These are phyloP conservation scores for Orthonychiurus folsomi DNA, from an alignment of 2,888 invertebrate genomes.

Conservation along the genomic window DNA sequence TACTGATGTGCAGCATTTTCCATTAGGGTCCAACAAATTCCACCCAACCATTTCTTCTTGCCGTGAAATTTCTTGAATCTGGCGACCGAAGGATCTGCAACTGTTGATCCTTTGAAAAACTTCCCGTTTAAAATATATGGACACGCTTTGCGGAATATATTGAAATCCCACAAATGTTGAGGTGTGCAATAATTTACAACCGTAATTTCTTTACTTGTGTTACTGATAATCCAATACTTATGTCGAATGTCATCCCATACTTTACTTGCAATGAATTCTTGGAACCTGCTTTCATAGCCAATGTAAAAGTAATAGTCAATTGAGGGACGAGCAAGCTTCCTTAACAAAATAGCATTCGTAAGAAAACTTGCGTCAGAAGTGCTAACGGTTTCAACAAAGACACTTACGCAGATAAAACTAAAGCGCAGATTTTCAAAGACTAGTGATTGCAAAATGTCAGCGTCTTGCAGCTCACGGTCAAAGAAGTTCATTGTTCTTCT, in stretches of 20 bases:
- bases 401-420: neutral
- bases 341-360: neutral
- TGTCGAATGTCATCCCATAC: constrained; percentile 2
- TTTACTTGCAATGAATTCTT: neutral
- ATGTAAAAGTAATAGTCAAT: constrained; percentile 7
- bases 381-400: neutral
- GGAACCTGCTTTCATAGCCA: neutral
- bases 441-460: neutral
- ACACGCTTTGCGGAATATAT: neutral
- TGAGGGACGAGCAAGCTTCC: neutral
- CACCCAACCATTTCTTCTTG: neutral
- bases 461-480: neutral
- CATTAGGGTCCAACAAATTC: neutral
- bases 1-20: neutral
- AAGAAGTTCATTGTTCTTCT: too few species aligned
- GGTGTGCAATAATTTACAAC: neutral
- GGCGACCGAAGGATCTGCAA: neutral
- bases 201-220: neutral
- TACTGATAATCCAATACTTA: neutral
- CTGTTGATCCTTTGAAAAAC: neutral
- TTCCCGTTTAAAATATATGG: neutral
- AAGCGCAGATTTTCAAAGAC: neutral
- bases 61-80: neutral
- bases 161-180: neutral
- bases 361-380: neutral